Evolutionary conservation across 2,888 invertebrate genomes (phyloP).

Genomic region (Tuberolachnus salignus): DNA sequence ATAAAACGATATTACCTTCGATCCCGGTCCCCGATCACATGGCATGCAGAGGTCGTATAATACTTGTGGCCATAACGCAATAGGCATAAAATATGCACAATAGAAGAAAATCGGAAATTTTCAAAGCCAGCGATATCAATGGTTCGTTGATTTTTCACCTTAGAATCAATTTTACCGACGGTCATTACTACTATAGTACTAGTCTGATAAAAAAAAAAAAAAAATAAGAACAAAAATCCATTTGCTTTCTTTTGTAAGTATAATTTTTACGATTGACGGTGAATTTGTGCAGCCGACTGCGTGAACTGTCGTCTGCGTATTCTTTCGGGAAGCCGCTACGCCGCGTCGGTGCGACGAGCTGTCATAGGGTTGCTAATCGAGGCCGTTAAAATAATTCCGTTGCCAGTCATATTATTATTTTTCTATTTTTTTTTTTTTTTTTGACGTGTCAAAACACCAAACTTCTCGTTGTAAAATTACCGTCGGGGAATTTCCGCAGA

Average conservation of each 20-base stretch:
- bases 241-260: conserved; percentile 36
- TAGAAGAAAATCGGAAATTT: neutral
- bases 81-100: neutral
- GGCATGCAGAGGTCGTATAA: neutral
- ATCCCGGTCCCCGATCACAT: neutral
- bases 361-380: conserved; percentile 14
- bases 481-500: neutral
- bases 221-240: too few species aligned
- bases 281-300: conserved; percentile 17
- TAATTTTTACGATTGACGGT: neutral
- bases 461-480: neutral
- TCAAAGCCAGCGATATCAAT: too few species aligned
- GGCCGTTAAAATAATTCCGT: conserved; percentile 6
- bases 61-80: neutral
- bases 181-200: neutral
- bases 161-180: too few species aligned
- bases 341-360: neutral
- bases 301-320: conserved; percentile 3
- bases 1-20: neutral
- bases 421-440: too few species aligned
- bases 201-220: conserved; percentile 30
- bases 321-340: neutral
- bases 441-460: neutral
- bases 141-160: too few species aligned
- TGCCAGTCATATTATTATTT: neutral